These are phyloP conservation scores for Alcedo quadribrachys DNA, from an alignment of 2,797 vertebrate species.

Conservation along the genomic window DNA sequence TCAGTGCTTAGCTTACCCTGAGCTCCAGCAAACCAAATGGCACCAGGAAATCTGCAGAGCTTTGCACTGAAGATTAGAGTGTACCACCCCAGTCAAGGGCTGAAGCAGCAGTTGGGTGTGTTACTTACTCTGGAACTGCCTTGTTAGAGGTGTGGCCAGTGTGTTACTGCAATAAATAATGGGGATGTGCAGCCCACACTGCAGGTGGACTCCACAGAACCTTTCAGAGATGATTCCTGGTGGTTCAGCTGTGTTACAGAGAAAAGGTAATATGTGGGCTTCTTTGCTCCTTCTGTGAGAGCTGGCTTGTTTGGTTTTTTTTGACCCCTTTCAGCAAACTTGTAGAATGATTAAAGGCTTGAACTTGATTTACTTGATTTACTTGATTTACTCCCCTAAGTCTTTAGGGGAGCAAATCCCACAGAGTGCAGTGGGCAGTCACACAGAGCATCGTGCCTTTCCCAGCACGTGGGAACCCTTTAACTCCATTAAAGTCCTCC, in stretches of 20 bases:
- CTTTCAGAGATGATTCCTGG: not conserved
- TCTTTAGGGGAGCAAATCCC: not conserved
- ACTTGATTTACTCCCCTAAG: not conserved
- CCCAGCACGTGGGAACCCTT: not conserved
- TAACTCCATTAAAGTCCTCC: not conserved
- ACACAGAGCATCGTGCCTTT: not conserved
- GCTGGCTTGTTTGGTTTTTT: not conserved
- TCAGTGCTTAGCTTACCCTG: not conserved
- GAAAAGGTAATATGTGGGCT: not conserved
- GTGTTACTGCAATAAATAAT: not conserved
- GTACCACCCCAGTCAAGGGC: not conserved
- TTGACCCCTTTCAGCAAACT: not conserved
- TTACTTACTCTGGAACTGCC: slow-evolving; percentile 6
- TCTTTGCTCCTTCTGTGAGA: not conserved
- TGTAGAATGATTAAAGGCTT: not conserved
- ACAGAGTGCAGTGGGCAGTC: not conserved
- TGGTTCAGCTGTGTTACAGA: not conserved
- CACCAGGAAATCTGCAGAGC: slow-evolving; percentile 11
- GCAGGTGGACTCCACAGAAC: not conserved
- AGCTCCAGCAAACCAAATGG: slow-evolving; percentile 14
- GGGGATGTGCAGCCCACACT: not conserved
- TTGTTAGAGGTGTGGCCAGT: not conserved
- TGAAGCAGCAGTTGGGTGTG: not conserved
- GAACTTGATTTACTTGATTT: not conserved
- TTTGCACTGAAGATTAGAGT: not conserved